Conservation (phyloP, 2,113 vertebrate species). For the Pseudonaja textilis region DNA sequence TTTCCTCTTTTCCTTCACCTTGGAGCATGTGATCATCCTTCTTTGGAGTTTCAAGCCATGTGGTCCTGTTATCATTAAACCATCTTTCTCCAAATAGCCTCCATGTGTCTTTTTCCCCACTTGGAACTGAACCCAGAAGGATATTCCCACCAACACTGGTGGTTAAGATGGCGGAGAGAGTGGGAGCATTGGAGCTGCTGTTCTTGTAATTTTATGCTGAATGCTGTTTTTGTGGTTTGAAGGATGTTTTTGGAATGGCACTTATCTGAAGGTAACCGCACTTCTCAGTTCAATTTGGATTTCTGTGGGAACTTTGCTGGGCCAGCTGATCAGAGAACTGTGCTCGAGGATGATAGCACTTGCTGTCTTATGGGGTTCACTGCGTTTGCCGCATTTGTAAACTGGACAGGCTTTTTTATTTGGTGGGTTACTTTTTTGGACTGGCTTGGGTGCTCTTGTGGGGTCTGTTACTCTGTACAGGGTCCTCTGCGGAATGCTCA, state of each 20-base stretch:
- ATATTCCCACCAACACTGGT: not conserved
- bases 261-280: not conserved
- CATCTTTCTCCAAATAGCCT: too few species aligned
- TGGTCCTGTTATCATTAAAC: too few species aligned
- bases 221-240: not conserved
- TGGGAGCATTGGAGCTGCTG: not conserved
- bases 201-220: not conserved
- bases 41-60: too few species aligned
- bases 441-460: not conserved
- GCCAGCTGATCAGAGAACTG: not conserved
- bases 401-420: not conserved
- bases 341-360: not conserved
- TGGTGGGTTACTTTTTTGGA: not conserved
- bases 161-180: not conserved
- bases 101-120: too few species aligned
- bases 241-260: not conserved
- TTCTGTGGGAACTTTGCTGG: not conserved
- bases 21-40: too few species aligned
- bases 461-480: not conserved
- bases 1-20: too few species aligned
- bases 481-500: not conserved
- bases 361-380: not conserved
- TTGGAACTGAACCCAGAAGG: too few species aligned
- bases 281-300: not conserved
- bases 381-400: not conserved